Percentiles rank a stretch among this genome's conserved stretches.
Conservation (phyloP, 2,113 vertebrate species). For the Stigmatopora nigra region DNA sequence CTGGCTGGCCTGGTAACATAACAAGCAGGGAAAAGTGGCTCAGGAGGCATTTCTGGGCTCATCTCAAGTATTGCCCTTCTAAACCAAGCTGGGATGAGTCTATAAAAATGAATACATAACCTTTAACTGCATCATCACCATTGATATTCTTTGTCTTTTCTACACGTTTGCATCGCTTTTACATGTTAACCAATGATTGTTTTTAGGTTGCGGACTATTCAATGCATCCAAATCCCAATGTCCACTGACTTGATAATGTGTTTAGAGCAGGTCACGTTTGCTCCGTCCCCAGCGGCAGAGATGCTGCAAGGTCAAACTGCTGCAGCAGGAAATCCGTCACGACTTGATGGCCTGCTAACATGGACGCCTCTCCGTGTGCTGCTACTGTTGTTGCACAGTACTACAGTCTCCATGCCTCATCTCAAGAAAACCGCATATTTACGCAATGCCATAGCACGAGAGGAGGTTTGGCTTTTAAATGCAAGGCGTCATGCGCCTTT, state of each 20-base stretch:
- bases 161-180: not conserved
- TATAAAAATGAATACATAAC: not conserved
- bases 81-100: too few relatives aligned
- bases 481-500: slow-evolving; percentile 35
- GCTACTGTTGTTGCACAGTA: not conserved
- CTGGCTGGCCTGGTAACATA: too few relatives aligned
- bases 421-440: not conserved
- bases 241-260: not conserved
- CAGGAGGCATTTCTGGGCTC: too few relatives aligned
- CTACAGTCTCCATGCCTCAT: not conserved
- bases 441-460: not conserved
- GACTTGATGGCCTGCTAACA: slow-evolving; percentile 33
- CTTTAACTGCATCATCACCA: not conserved
- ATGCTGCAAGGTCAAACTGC: slow-evolving; percentile 66
- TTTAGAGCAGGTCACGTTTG: not conserved
- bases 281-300: slow-evolving; percentile 11
- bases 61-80: too few relatives aligned
- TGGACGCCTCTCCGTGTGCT: slow-evolving; percentile 15
- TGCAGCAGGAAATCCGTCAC: slow-evolving; percentile 44
- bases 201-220: not conserved
- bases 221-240: not conserved
- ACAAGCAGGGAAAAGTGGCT: too few relatives aligned
- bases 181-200: not conserved
- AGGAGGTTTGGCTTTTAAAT: not conserved
- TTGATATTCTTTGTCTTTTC: not conserved